phyloP scores from a whole-genome alignment of 1,140 invertebrate species.

The Drosophila santomea region DNA sequence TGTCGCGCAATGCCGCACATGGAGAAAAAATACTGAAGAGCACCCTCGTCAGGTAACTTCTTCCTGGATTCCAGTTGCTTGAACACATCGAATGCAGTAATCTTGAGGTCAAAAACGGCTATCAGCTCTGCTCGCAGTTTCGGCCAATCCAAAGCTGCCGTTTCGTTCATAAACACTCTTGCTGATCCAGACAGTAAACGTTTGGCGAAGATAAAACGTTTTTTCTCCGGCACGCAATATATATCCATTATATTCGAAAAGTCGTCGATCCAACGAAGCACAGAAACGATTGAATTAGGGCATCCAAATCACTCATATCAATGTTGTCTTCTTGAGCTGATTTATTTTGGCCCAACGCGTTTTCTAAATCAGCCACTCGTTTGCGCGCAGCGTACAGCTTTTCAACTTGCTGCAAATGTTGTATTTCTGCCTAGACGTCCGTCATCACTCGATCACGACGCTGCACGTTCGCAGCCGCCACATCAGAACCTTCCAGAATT shows the following conservation, averaged over 20 bases:
- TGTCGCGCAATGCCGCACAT: too few species aligned
- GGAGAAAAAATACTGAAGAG: too few species aligned
- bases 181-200: too few species aligned
- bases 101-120: slow-evolving; percentile 1
- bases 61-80: background rate
- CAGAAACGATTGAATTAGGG: slow-evolving; percentile 5
- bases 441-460: background rate
- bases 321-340: background rate
- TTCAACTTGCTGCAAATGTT: background rate
- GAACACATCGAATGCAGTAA: background rate
- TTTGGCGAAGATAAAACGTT: too few species aligned
- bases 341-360: too few species aligned
- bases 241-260: background rate
- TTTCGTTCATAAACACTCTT: too few species aligned
- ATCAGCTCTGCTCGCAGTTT: background rate
- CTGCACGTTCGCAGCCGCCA: too few species aligned
- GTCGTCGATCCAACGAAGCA: background rate
- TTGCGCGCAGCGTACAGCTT: slow-evolving; percentile 1
- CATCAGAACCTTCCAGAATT: too few species aligned
- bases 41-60: too few species aligned
- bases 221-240: background rate
- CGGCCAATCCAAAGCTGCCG: too few species aligned
- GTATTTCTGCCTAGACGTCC: background rate
- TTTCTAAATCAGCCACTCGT: background rate
- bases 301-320: background rate